Percentiles rank a stretch among this genome's conserved stretches.
These are phyloP conservation scores for Vireo griseus DNA, from an alignment of 2,797 vertebrate species.

Conservation along the genomic window DNA sequence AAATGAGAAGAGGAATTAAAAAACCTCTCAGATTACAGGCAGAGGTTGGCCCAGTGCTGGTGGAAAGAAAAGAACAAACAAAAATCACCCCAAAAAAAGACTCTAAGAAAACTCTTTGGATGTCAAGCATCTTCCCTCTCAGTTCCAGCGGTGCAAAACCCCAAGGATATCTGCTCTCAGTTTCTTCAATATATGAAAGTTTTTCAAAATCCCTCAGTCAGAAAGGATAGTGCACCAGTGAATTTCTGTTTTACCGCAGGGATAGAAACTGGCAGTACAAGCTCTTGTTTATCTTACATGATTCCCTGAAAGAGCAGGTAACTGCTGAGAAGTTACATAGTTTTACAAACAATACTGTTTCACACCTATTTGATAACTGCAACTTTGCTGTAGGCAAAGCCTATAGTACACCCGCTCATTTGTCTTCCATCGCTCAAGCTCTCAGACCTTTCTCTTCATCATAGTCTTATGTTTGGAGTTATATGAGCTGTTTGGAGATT, in stretches of 20 bases:
- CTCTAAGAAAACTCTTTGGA: not conserved
- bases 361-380: not conserved
- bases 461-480: not conserved
- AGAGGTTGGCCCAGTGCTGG: not conserved
- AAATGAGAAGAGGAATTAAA: not conserved
- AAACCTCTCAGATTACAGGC: not conserved
- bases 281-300: not conserved
- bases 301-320: not conserved
- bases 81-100: not conserved
- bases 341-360: not conserved
- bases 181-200: not conserved
- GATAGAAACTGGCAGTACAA: not conserved
- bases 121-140: not conserved
- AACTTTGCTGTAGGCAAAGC: not conserved
- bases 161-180: not conserved
- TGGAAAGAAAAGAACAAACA: not conserved
- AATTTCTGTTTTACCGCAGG: not conserved
- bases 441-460: not conserved
- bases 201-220: not conserved
- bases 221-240: not conserved
- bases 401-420: not conserved
- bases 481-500: not conserved
- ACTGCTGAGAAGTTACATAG: not conserved
- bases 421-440: not conserved
- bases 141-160: not conserved